Percentiles rank a stretch among this genome's conserved stretches.
These are phyloP conservation scores for Petaurus breviceps DNA, from an alignment of 2,113 vertebrate species.

Conservation along the genomic window DNA sequence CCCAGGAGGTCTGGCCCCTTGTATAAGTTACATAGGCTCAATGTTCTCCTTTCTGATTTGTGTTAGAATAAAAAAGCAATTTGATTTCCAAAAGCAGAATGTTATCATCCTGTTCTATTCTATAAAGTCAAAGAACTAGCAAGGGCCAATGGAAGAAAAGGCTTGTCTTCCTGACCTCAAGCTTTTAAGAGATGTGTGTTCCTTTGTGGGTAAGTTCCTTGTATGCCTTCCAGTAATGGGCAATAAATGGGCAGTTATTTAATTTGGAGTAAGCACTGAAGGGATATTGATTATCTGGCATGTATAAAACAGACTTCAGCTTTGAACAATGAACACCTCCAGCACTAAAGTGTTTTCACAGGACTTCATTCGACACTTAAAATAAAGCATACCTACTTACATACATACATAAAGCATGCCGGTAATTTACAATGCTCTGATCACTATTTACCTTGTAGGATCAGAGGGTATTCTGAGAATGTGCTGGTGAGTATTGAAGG, in stretches of 20 bases:
- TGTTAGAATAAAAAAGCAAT: conserved; percentile 11
- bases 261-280: conserved; percentile 65
- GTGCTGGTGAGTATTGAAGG: background rate
- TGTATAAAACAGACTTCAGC: conserved; percentile 36
- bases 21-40: conserved; percentile 47
- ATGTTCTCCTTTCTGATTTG: conserved; percentile 30
- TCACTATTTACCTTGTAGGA: background rate
- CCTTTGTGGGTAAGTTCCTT: background rate
- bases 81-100: conserved; percentile 26
- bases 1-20: background rate
- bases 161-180: background rate
- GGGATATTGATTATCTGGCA: conserved; percentile 58
- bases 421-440: background rate
- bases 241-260: conserved; percentile 64
- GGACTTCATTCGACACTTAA: conserved; percentile 10
- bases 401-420: background rate
- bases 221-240: conserved; percentile 59
- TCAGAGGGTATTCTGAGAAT: background rate
- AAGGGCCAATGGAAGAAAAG: background rate
- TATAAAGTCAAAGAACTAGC: background rate
- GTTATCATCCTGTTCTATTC: background rate
- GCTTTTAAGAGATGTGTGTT: background rate
- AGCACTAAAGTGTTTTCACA: conserved; percentile 32
- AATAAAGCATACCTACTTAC: conserved; percentile 21
- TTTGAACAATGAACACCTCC: conserved; percentile 21